Evolutionary conservation across 2,888 invertebrate species (phyloP), one percentile per base, ranked within the genome.

Genomic region (Melanargia galathea): DNA sequence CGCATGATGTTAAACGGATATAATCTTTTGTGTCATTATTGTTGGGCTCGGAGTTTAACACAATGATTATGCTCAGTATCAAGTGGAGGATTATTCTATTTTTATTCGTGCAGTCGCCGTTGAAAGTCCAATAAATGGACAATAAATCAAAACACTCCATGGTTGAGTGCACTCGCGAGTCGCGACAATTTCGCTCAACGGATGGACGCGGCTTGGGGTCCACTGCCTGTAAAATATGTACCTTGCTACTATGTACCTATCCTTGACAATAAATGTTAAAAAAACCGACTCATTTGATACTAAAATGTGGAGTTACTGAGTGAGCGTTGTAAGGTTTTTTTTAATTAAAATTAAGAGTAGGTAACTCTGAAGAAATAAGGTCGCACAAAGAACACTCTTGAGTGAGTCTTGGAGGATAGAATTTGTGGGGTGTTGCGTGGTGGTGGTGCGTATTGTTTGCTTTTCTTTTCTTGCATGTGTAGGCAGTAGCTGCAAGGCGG

Each of bases 91-190:
- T 73, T 78, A 75, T 77, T 80, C 78, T 83, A 79, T 82, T 84
- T 83, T 76, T 77, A 78, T 73, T 77, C 70, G 59, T 71, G 74
- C 68, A 71, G 70, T 69, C 73, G 71, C 75, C 75, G 78, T 77
- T 76, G 78, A 83, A 81, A 79, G 79, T 75, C 77, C 81, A 86
- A 87, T 86, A 90, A 88, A 88, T 84, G 84, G 78, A 75, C 83
- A 82, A 86, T 89, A 90, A 90, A 89, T 90, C 90, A 87, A 83
- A 88, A 87, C 85, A 85, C 79, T 87, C 81, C 73, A 75, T 79
- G 78, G 79, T 75, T 76, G 83, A 87, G 84, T 84, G 83, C 83
- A 83, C 80, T 86, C 77, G 76, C 76, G 76, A 83, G 80, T 86
- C 77, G 76, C 76, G 76, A 77, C 82, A 83, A 87, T 85, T 87